Percentiles rank a stretch among this genome's conserved stretches.
These are phyloP conservation scores for Ectropis crepuscularia DNA, from an alignment of 2,888 invertebrate genomes.

Conservation along the genomic window DNA sequence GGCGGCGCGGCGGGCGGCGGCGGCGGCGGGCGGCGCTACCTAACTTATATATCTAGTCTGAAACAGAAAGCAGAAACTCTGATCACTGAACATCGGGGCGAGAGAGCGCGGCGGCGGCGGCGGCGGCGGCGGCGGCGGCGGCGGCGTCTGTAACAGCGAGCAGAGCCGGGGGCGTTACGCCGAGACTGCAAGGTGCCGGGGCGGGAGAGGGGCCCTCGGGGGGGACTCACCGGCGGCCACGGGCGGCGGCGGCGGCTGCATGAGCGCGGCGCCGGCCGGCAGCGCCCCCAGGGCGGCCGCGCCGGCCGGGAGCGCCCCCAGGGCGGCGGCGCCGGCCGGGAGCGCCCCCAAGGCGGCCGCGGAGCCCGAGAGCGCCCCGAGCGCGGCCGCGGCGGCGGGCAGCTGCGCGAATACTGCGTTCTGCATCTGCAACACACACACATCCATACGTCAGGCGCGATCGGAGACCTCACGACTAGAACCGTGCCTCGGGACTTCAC, in stretches of 20 bases:
- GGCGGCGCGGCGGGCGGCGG: conserved; percentile 52
- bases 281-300: conserved; percentile 15
- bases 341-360: not conserved
- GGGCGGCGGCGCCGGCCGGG: conserved; percentile 20
- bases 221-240: conserved; percentile 17
- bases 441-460: too few species aligned
- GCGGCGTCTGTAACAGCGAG: conserved; percentile 53
- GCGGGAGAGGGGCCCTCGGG: conserved; percentile 21
- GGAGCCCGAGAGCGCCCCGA: conserved; percentile 2
- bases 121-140: conserved; percentile 36
- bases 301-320: conserved; percentile 17
- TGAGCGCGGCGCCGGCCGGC: conserved; percentile 21
- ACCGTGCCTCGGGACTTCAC: too few species aligned
- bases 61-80: conserved; percentile 82
- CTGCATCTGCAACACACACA: conserved; percentile 28
- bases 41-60: conserved; percentile 83
- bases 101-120: conserved; percentile 36
- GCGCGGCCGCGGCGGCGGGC: conserved; percentile 30
- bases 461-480: too few species aligned
- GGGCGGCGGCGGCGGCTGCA: conserved; percentile 21
- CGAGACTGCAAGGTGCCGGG: conserved; percentile 37
- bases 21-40: conserved; percentile 60
- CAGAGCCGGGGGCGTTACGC: conserved; percentile 48
- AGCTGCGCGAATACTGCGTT: conserved; percentile 22
- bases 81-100: conserved; percentile 76